phyloP scores from a whole-genome alignment of 2,797 vertebrate species.

The Buphagus erythrorhynchus region DNA sequence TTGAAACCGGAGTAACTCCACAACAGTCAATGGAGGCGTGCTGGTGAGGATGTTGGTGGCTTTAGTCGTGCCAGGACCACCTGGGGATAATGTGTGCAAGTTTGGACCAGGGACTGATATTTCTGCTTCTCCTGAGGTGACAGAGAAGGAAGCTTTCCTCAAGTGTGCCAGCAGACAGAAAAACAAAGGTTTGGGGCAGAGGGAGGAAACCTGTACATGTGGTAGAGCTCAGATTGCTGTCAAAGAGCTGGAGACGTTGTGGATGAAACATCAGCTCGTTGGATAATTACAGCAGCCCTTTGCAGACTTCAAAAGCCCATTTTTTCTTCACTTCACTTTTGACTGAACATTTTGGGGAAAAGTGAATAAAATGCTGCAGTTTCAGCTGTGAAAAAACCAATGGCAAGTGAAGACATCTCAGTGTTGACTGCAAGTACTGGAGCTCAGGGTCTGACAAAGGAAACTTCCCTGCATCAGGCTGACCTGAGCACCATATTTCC shows the following conservation, averaged over 20 bases:
- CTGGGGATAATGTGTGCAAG: neutral
- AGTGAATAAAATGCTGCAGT: neutral
- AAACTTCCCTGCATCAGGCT: neutral
- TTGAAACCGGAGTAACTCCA: neutral
- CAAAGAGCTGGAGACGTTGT: neutral
- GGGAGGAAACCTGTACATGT: neutral
- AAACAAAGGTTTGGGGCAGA: neutral
- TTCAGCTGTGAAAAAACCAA: neutral
- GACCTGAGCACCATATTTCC: neutral
- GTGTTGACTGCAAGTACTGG: neutral
- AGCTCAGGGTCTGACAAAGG: rapidly evolving
- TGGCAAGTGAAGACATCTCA: rapidly evolving
- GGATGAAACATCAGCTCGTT: neutral
- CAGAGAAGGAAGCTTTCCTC: neutral
- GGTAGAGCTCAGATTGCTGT: neutral
- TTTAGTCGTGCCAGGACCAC: neutral
- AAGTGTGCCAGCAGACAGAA: neutral
- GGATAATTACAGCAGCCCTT: neutral
- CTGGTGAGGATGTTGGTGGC: rapidly evolving
- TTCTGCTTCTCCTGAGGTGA: neutral
- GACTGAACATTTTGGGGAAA: neutral
- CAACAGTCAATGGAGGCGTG: rapidly evolving
- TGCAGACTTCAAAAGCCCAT: neutral
- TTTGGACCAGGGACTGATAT: neutral
- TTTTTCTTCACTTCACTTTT: neutral